Base-by-base conservation (phyloP, 2,797 vertebrate genomes). In the Cephalopachus bancanus region DNA sequence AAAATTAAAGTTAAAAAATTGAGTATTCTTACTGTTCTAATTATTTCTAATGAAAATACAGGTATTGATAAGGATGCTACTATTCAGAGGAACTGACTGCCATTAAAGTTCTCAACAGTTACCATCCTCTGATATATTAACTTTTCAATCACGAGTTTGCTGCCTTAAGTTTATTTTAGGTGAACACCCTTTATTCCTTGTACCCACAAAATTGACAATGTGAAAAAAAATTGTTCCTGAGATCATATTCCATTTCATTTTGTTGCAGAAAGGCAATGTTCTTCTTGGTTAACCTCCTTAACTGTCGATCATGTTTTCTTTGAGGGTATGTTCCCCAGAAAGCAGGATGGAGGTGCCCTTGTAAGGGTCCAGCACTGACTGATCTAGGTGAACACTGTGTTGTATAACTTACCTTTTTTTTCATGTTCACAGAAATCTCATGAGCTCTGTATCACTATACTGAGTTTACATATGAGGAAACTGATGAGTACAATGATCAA, bases 331-430 rank as follows among this genome's bases (percentile, higher is more conserved):
- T 62, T 7, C 22, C 49, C 12, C 44, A 44, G 26, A 44, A 67
- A 6, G 24, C 37, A 71, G 12, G 12, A 3, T 4, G 1, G 2
- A 14, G 7, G 1, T 1, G 28, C 11, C 0, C 7, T 33, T 51
- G 1, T 16, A 16, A 62, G 15, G 1, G 2, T 6, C 26, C 76
- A 85, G 14, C 44, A 16, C 67, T 51, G 22, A 62, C 37, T 37
- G 37, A 37, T 24, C 26, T 55, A 24, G 14, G 14, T 62, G 30
- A 10, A 53, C 7, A 1, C 69, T 49, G n/a, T 33, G 8, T 20
- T 33, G n/a, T 89, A 75, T 64, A 71, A 33, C 2, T n/a, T 22
- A 44, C 51, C 83, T 57, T 20, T 76, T 75, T 51, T 37, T 37
- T 37, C 37, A 2, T 37, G 37, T 37, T 37, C 37, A 80, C 14